These are phyloP conservation scores for Epinephelus lanceolatus DNA, from an alignment of 2,113 vertebrate species.

Conservation along the genomic window DNA sequence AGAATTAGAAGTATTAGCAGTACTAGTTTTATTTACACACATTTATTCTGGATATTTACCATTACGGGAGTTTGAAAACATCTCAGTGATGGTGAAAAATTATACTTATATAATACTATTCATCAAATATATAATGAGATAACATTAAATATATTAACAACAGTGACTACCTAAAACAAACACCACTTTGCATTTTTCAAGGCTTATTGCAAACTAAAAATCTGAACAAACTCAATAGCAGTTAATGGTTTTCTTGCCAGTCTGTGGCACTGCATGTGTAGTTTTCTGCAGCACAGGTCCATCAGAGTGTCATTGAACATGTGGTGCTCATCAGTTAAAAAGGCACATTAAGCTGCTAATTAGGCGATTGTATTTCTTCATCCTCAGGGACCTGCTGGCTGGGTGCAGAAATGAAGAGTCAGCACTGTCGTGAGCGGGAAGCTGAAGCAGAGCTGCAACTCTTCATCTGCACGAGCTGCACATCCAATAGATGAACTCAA, in stretches of 20 bases:
- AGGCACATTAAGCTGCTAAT: slow-evolving; percentile 66
- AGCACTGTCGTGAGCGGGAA: slow-evolving; percentile 31
- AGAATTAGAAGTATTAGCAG: too few species aligned
- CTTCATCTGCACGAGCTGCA: not conserved
- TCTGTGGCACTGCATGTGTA: not conserved
- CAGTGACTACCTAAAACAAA: not conserved
- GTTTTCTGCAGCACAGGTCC: slow-evolving; percentile 3
- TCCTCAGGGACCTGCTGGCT: slow-evolving; percentile 32
- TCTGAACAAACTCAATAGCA: slow-evolving; percentile 34
- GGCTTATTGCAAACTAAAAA: slow-evolving; percentile 14
- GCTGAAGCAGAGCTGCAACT: not conserved
- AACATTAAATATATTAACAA: too few species aligned
- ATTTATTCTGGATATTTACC: too few species aligned
- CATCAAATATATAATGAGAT: too few species aligned
- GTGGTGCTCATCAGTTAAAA: slow-evolving; percentile 51
- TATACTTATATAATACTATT: too few species aligned
- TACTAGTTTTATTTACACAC: too few species aligned
- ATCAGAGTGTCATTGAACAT: slow-evolving; percentile 55
- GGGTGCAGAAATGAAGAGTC: slow-evolving; percentile 29
- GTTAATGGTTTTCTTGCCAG: slow-evolving; percentile 12
- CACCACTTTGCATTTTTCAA: not conserved
- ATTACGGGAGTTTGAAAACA: too few species aligned
- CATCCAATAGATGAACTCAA: not conserved
- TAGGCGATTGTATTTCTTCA: slow-evolving; percentile 49
- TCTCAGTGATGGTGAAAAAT: too few species aligned